Evolutionary conservation across 2,113 vertebrate species (phyloP).

Genomic region (Canis aureus): DNA sequence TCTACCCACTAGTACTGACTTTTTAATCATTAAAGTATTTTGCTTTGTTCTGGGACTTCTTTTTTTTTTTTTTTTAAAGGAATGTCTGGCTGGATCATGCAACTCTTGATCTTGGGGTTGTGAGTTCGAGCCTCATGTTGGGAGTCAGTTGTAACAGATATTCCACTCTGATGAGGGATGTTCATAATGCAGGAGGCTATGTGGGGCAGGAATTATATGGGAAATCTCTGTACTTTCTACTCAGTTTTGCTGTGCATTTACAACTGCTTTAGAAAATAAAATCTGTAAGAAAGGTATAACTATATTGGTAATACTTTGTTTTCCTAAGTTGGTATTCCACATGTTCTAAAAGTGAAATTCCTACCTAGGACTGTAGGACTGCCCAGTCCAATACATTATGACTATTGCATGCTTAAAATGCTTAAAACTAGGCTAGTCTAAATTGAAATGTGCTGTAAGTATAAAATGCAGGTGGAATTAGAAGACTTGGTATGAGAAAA

Average conservation of each 20-base stretch:
- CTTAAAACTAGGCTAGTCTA: neutral
- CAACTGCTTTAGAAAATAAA: conserved; percentile 24
- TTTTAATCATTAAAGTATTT: conserved; percentile 22
- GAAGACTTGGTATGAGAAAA: conserved; percentile 1
- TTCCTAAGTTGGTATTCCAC: neutral
- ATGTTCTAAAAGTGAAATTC: neutral
- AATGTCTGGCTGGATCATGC: neutral
- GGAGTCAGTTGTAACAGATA: neutral
- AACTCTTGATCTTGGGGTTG: neutral
- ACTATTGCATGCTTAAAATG: neutral
- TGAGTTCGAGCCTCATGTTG: neutral
- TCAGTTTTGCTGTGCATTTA: neutral
- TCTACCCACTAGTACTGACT: neutral
- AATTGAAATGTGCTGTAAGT: neutral
- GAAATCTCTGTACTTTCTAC: neutral
- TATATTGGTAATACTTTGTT: conserved; percentile 35
- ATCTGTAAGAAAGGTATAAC: neutral
- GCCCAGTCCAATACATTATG: neutral
- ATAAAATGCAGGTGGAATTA: conserved; percentile 9
- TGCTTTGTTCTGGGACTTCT: neutral
- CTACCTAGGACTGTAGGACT: neutral
- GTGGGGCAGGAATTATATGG: neutral
- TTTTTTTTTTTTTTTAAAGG: too few relatives aligned
- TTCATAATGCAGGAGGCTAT: neutral
- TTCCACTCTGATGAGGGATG: neutral